These are phyloP conservation scores for Anguilla rostrata DNA, from an alignment of 2,113 vertebrate genomes.

Conservation along the genomic window DNA sequence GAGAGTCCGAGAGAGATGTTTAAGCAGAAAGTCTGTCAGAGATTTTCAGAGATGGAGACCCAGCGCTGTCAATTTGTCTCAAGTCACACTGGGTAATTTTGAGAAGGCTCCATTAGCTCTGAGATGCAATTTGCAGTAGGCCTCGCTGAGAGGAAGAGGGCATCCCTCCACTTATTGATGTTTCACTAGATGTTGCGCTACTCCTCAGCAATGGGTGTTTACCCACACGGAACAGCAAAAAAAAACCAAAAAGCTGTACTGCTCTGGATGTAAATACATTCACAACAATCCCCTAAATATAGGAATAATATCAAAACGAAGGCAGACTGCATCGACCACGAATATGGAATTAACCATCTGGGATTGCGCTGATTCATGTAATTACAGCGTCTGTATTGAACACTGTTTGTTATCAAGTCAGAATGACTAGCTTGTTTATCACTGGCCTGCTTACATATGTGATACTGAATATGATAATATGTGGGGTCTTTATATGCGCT, in stretches of 20 bases:
- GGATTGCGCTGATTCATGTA: background rate
- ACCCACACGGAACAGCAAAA: background rate
- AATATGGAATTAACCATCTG: background rate
- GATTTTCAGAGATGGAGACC: background rate
- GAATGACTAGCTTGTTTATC: background rate
- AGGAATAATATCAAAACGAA: background rate
- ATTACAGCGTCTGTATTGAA: background rate
- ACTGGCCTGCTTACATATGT: too few relatives aligned
- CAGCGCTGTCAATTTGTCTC: background rate
- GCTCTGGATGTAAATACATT: background rate
- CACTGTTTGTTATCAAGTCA: background rate
- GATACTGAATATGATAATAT: too few relatives aligned
- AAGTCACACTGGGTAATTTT: background rate
- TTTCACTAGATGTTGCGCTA: slow-evolving; percentile 46
- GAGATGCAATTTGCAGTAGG: background rate
- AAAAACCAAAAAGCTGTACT: background rate
- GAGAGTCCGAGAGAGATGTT: background rate
- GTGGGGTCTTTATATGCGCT: background rate
- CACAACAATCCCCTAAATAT: background rate
- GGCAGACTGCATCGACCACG: background rate
- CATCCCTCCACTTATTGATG: slow-evolving; percentile 40
- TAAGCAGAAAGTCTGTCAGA: background rate
- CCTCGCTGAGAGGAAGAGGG: slow-evolving; percentile 2
- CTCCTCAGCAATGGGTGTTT: background rate
- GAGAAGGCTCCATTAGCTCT: background rate